These are phyloP conservation scores for Bedellia somnulentella DNA, from an alignment of 2,888 invertebrate species.

Conservation along the genomic window DNA sequence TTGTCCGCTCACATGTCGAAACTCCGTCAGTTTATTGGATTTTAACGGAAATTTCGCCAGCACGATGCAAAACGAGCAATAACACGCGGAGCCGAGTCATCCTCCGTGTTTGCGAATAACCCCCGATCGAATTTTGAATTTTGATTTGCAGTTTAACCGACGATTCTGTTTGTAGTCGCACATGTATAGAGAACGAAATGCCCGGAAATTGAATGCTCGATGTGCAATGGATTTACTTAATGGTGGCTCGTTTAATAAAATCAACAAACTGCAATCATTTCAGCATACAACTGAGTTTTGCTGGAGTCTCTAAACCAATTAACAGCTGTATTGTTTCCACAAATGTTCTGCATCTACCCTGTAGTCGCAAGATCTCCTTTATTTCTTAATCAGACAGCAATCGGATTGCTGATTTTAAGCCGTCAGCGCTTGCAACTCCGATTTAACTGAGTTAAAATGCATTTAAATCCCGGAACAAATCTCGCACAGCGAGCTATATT, in stretches of 20 bases:
- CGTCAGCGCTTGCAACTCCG: conserved; percentile 26
- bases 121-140: conserved; percentile 39
- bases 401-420: conserved; percentile 4
- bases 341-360: too few species aligned
- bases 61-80: conserved; percentile 24
- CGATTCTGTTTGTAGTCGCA: too few species aligned
- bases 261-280: too few species aligned
- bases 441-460: conserved; percentile 35
- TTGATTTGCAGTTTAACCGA: conserved; percentile 27
- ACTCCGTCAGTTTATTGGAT: conserved; percentile 38
- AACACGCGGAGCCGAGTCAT: conserved; percentile 12
- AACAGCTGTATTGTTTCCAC: too few species aligned
- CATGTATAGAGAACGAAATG: neutral
- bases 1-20: conserved; percentile 18
- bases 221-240: too few species aligned
- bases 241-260: too few species aligned
- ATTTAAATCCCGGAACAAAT: conserved; percentile 37
- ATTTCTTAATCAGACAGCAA: neutral
- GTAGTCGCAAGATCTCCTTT: too few species aligned
- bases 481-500: conserved; percentile 28
- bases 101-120: conserved; percentile 32
- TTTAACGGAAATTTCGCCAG: conserved; percentile 47
- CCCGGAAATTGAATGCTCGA: conserved; percentile 5
- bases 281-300: too few species aligned
- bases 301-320: too few species aligned